phyloP scores from a whole-genome alignment of 2,797 vertebrate genomes.

The Cuculus canorus region DNA sequence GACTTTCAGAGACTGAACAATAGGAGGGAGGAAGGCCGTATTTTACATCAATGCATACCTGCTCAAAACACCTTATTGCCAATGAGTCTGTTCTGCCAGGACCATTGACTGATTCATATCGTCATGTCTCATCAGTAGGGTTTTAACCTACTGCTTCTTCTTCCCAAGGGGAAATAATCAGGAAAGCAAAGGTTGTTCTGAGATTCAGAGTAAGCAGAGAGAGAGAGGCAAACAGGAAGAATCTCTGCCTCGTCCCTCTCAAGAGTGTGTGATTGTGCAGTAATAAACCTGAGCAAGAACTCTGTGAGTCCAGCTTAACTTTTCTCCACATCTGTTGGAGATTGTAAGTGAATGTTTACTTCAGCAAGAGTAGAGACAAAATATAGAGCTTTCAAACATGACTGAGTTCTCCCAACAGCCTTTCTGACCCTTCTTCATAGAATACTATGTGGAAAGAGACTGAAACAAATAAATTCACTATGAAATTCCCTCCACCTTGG shows the following conservation, averaged over 20 bases:
- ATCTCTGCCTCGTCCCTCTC: neutral
- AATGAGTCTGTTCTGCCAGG: neutral
- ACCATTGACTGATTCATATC: neutral
- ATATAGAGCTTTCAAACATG: neutral
- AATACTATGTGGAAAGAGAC: neutral
- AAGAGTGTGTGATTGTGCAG: neutral
- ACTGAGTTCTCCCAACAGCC: neutral
- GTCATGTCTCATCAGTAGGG: no score
- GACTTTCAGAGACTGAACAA: neutral
- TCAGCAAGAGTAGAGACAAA: neutral
- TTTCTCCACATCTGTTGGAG: neutral
- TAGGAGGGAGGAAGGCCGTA: neutral
- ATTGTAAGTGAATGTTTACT: neutral
- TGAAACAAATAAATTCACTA: neutral
- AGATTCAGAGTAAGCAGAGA: neutral
- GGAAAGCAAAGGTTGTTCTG: neutral
- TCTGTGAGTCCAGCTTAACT: neutral
- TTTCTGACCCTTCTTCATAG: neutral
- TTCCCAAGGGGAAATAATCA: neutral
- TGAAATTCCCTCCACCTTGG: neutral
- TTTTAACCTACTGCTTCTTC: neutral
- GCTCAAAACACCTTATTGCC: neutral
- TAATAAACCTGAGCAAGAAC: neutral
- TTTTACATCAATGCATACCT: neutral
- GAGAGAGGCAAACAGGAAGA: neutral